Evolutionary conservation across 1,140 invertebrate genomes (phyloP).

Genomic region (Drosophila nasuta): DNA sequence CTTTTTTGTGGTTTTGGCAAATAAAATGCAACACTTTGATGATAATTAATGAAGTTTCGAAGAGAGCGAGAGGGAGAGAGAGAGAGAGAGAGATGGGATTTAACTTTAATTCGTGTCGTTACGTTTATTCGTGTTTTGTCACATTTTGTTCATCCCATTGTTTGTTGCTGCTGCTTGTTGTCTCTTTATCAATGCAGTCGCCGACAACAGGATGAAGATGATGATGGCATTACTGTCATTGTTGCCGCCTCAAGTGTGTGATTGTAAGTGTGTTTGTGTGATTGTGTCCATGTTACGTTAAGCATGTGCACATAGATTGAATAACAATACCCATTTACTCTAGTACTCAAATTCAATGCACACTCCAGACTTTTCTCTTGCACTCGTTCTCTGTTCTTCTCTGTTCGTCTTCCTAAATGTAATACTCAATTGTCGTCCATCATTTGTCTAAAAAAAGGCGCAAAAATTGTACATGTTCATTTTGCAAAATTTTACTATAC

Average conservation of each 20-base stretch:
- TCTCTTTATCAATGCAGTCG: constrained; percentile 7
- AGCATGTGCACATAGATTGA: constrained; percentile 31
- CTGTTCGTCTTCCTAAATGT: constrained; percentile 5
- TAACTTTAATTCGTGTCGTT: background rate
- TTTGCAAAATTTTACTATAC: too few relatives aligned
- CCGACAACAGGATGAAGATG: constrained; percentile 11
- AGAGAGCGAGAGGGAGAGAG: too few relatives aligned
- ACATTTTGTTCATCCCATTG: background rate
- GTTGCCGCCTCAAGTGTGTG: constrained; percentile 29
- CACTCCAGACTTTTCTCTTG: background rate
- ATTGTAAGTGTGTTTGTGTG: constrained; percentile 1
- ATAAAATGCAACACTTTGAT: background rate
- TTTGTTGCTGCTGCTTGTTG: constrained; percentile 20
- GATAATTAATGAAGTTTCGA: background rate
- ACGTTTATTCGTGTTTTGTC: background rate
- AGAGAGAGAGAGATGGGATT: background rate
- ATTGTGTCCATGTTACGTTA: background rate
- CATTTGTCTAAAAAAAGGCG: background rate
- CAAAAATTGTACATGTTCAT: background rate
- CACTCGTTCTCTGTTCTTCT: background rate
- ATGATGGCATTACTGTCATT: constrained; percentile 32
- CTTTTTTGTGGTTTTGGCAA: background rate
- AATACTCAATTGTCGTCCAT: background rate
- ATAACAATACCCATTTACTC: constrained; percentile 22
- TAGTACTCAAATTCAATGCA: constrained; percentile 18